Base-by-base conservation (phyloP, 1,140 invertebrate genomes). In the Acromyrmex charruanus region DNA sequence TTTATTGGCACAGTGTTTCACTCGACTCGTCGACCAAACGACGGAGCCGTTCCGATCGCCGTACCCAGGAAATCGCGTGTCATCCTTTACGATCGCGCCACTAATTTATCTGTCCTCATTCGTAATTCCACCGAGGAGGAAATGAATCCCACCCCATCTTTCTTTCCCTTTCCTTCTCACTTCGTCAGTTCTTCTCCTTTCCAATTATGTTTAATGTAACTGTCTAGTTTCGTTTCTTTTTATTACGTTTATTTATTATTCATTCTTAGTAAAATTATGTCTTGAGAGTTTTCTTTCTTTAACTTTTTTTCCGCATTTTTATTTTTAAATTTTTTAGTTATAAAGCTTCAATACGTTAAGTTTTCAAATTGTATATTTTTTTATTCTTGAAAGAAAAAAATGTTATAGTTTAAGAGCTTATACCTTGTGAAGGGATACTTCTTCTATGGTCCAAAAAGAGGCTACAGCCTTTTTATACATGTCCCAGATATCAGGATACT, bases 391-490 rank as follows among this genome's bases (percentile, higher is more conserved):
- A 35, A 25, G 0, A 59, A 59, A 61, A 39, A 21, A 16, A 5
- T 21, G 31, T 9, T 65, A 35, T 10, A 25, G 9, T 0, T 28
- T 75, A 28, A 82, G 21, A 65, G 72, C 53, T 92, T 95, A 51
- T 51, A 97, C 97, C 94, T 98, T 98, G 0, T 98, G 98, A 39
- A 99, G 94, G 95, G 99, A 98, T 10, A 99, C 98, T 96, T 99
- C 99, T 95, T 99, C 99, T 0, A 97, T 98, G 0, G 99, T 99
- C 99, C 99, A 99, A 95, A 99, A 99, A 0, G 99, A 99, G 39
- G 99, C 99, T 93, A 99, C 99, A 0, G 99, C 99, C 96, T 99
- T 99, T 95, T 99, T 99, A 96, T 99, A 99, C 98, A 99, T 99
- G 85, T 97, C 95, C 98, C 99, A 99, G 80, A 99, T 99, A 91